These are phyloP conservation scores for Stichopus horrens DNA, from an alignment of 53 echinoderm and acorn worm genomes.

Conservation along the genomic window DNA sequence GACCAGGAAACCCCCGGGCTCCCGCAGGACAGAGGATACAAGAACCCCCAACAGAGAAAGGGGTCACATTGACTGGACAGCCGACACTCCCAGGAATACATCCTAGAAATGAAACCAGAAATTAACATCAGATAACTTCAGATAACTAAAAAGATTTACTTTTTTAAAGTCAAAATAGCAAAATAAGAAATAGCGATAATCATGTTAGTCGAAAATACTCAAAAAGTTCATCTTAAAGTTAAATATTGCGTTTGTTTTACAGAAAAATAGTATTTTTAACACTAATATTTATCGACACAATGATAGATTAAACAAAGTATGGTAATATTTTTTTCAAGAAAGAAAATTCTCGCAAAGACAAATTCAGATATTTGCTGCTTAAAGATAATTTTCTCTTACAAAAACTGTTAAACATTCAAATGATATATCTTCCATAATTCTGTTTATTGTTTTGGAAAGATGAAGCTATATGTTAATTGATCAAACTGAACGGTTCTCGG, in stretches of 20 bases:
- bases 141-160: background rate
- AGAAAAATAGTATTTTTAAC: too few species aligned
- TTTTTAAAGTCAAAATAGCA: background rate
- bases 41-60: constrained; percentile 13
- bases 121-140: too few species aligned
- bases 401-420: background rate
- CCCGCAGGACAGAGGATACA: constrained; percentile 29
- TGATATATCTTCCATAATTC: background rate
- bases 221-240: background rate
- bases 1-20: constrained; percentile 5
- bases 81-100: constrained; percentile 13
- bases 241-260: background rate
- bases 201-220: background rate
- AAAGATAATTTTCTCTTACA: background rate
- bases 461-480: too few species aligned
- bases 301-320: background rate
- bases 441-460: background rate
- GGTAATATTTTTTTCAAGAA: background rate
- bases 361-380: background rate
- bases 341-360: background rate
- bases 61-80: background rate
- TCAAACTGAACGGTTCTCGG: too few species aligned
- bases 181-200: background rate
- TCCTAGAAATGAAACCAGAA: background rate
- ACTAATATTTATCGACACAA: too few species aligned